Conservation (phyloP, 2,888 invertebrate genomes). For the Pediacus dermestoides region DNA sequence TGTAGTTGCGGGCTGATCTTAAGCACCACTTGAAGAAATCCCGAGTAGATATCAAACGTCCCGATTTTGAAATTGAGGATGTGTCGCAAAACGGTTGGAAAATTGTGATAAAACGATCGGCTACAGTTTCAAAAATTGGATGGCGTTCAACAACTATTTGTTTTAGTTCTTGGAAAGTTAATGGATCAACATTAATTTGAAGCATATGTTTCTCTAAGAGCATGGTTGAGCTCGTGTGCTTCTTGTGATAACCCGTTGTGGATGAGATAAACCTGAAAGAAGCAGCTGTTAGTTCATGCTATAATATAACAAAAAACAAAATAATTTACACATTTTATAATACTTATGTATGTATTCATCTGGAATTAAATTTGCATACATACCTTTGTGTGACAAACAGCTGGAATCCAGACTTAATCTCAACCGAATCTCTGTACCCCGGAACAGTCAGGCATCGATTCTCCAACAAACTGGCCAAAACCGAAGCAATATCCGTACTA, state of each 20-base stretch:
- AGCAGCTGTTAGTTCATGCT: no score
- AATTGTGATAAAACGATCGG: conserved; percentile 75
- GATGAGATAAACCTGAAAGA: conserved; percentile 58
- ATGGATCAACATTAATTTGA: conserved; percentile 75
- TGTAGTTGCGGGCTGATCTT: conserved; percentile 70
- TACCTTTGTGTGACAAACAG: conserved; percentile 87
- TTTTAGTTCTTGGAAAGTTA: conserved; percentile 71
- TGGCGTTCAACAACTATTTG: conserved; percentile 67
- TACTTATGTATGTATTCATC: no score
- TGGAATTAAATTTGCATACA: conserved; percentile 12
- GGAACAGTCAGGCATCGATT: conserved; percentile 79
- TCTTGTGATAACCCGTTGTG: conserved; percentile 58
- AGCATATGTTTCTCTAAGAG: conserved; percentile 79
- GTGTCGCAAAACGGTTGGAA: conserved; percentile 72
- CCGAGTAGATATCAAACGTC: conserved; percentile 72
- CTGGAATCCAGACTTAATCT: conserved; percentile 82
- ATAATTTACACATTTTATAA: conserved; percentile 5
- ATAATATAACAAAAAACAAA: conserved; percentile 12
- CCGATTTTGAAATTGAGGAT: conserved; percentile 48
- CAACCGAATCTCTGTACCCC: conserved; percentile 80
- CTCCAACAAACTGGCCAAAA: conserved; percentile 81
- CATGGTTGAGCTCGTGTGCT: conserved; percentile 62
- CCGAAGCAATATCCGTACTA: conserved; percentile 86
- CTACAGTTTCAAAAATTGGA: conserved; percentile 68
- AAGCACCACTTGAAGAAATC: conserved; percentile 92